Conservation (phyloP, 2,888 invertebrate genomes). For the Mesoligia furuncula region DNA sequence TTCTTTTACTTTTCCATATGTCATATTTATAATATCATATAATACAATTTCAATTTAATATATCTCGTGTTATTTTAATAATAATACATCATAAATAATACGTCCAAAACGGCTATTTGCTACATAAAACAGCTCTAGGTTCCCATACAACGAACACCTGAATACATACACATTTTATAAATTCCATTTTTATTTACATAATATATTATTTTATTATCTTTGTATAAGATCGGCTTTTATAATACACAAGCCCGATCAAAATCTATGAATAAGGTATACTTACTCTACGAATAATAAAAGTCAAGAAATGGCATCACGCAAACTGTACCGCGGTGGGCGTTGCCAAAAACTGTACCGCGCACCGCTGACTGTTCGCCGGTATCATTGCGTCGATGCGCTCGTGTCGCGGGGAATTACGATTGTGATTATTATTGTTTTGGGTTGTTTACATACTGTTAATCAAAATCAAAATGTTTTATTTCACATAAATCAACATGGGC, state of each 20-base stretch:
- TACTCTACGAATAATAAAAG: too few species aligned
- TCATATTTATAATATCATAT: slow-evolving; percentile 18
- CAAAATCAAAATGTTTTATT: too few species aligned
- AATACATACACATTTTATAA: slow-evolving; percentile 39
- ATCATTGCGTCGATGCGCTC: too few species aligned
- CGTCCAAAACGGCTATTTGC: not conserved
- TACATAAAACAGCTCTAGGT: slow-evolving; percentile 36
- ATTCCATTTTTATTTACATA: slow-evolving; percentile 47
- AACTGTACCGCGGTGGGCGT: too few species aligned
- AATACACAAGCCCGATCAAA: slow-evolving; percentile 30
- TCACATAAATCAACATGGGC: too few species aligned
- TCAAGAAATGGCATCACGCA: too few species aligned
- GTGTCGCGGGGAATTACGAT: too few species aligned
- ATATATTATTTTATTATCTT: slow-evolving; percentile 17
- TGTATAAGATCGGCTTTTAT: slow-evolving; percentile 19
- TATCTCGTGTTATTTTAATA: slow-evolving; percentile 9
- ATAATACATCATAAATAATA: slow-evolving; percentile 19
- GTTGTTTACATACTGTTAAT: too few species aligned
- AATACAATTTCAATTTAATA: slow-evolving; percentile 12
- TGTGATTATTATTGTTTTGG: too few species aligned
- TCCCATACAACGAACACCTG: slow-evolving; percentile 28
- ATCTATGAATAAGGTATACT: not conserved
- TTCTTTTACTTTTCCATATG: slow-evolving; percentile 1
- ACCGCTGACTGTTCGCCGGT: too few species aligned
- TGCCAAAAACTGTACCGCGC: too few species aligned